phyloP scores from a whole-genome alignment of 2,113 vertebrate genomes.

The Cochlearius cochlearius region DNA sequence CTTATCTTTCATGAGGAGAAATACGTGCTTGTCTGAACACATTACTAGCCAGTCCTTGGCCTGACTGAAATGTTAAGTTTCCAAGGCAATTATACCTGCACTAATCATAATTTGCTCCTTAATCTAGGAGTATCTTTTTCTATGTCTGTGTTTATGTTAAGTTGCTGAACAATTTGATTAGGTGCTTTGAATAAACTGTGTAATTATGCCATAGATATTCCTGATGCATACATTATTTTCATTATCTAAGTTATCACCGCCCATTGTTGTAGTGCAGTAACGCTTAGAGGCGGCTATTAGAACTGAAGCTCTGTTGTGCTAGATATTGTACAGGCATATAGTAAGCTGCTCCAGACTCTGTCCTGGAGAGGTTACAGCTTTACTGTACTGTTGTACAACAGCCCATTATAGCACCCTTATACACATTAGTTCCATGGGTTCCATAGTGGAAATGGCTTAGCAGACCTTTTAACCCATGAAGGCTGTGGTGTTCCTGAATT shows the following conservation, averaged over 20 bases:
- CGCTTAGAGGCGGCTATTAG: neutral
- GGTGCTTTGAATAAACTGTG: conserved; percentile 29
- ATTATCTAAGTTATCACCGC: neutral
- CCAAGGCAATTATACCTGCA: neutral
- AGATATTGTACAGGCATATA: neutral
- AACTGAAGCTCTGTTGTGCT: neutral
- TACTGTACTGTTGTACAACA: neutral
- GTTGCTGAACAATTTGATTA: conserved; percentile 34
- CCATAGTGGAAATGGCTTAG: neutral
- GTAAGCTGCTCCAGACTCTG: neutral
- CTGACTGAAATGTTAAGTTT: neutral
- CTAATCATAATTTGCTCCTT: conserved; percentile 27
- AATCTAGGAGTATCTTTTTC: neutral
- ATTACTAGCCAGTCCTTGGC: neutral
- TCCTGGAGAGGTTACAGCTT: neutral
- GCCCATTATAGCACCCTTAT: neutral
- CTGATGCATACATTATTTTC: neutral
- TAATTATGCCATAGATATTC: conserved; percentile 7
- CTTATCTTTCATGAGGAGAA: neutral
- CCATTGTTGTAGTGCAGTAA: neutral
- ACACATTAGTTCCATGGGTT: neutral
- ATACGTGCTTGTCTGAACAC: neutral
- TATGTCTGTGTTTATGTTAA: neutral
- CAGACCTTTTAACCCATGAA: neutral
- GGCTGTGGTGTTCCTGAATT: neutral